A percentile compares a stretch with the other conserved stretches of the same genome.
These are phyloP conservation scores for Seriola dumerili DNA, from an alignment of 2,113 vertebrate genomes.

Conservation along the genomic window DNA sequence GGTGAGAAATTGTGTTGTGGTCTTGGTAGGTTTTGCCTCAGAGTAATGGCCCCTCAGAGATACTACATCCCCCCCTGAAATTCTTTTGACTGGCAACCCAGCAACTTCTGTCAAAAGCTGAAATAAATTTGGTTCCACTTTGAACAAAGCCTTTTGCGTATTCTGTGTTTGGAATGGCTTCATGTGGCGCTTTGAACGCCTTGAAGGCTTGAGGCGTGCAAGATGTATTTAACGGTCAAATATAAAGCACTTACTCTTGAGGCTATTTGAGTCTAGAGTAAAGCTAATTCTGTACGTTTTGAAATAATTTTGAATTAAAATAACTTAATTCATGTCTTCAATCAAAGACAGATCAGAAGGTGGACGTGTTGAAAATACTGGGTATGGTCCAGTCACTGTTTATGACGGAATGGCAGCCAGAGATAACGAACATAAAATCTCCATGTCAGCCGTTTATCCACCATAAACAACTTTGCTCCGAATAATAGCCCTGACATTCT, in stretches of 20 bases:
- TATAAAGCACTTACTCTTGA: background rate
- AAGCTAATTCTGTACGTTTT: background rate
- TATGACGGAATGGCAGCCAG: background rate
- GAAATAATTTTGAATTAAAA: background rate
- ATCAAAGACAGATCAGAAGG: background rate
- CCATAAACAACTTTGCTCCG: background rate
- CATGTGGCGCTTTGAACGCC: slow-evolving; percentile 17
- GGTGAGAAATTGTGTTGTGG: slow-evolving; percentile 12
- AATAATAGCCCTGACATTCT: slow-evolving; percentile 8
- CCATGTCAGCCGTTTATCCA: slow-evolving; percentile 23
- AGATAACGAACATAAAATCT: background rate
- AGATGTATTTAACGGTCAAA: slow-evolving; percentile 4
- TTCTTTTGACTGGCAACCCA: slow-evolving; percentile 32
- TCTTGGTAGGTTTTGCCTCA: slow-evolving; percentile 3
- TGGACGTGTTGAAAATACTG: background rate
- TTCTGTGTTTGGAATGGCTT: slow-evolving; percentile 29
- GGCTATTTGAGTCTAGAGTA: background rate
- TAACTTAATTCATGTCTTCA: slow-evolving; percentile 9
- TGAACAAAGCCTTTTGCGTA: slow-evolving; percentile 11
- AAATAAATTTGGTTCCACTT: slow-evolving; percentile 16
- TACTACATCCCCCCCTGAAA: background rate
- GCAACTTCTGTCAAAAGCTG: slow-evolving; percentile 16
- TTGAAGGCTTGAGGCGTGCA: background rate
- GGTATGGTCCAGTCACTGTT: slow-evolving; percentile 12
- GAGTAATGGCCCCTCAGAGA: slow-evolving; percentile 46